Evolutionary conservation across 2,888 invertebrate species (phyloP).

Genomic region (Parnassius orleans): DNA sequence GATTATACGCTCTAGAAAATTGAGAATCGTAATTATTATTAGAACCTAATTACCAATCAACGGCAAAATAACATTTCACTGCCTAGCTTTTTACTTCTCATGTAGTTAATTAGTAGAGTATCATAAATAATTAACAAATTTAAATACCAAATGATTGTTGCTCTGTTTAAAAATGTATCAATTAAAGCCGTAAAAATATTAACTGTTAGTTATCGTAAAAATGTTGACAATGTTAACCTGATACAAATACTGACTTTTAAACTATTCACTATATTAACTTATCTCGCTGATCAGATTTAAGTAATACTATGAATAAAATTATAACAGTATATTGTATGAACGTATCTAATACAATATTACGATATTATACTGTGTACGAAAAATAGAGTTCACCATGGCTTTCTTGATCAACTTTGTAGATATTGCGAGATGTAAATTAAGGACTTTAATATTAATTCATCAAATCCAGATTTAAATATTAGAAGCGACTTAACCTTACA

Average conservation of each 20-base stretch:
- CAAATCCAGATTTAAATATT: background rate
- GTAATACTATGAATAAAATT: too few species aligned
- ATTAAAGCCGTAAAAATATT: slow-evolving; percentile 21
- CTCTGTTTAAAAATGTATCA: slow-evolving; percentile 36
- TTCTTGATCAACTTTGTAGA: slow-evolving; percentile 2
- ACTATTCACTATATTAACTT: background rate
- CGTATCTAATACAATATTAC: too few species aligned
- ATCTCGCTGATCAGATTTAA: too few species aligned
- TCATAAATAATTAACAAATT: slow-evolving; percentile 35
- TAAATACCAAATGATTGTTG: slow-evolving; percentile 46
- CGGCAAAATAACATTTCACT: background rate
- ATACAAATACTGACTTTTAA: background rate
- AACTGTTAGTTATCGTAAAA: slow-evolving; percentile 23
- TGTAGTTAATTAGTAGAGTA: slow-evolving; percentile 4
- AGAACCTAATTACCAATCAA: too few species aligned
- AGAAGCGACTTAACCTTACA: slow-evolving; percentile 25
- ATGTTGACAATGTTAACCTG: slow-evolving; percentile 13
- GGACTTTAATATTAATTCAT: background rate
- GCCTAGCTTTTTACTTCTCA: background rate
- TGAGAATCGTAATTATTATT: too few species aligned
- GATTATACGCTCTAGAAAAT: too few species aligned
- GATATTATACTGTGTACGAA: background rate
- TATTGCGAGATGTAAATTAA: background rate
- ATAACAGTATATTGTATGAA: background rate
- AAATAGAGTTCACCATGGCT: background rate